A percentile compares a stretch with the other conserved stretches of the same genome.
These are phyloP conservation scores for Amphibalanus amphitrite DNA, from an alignment of 1,140 invertebrate genomes.

Conservation along the genomic window DNA sequence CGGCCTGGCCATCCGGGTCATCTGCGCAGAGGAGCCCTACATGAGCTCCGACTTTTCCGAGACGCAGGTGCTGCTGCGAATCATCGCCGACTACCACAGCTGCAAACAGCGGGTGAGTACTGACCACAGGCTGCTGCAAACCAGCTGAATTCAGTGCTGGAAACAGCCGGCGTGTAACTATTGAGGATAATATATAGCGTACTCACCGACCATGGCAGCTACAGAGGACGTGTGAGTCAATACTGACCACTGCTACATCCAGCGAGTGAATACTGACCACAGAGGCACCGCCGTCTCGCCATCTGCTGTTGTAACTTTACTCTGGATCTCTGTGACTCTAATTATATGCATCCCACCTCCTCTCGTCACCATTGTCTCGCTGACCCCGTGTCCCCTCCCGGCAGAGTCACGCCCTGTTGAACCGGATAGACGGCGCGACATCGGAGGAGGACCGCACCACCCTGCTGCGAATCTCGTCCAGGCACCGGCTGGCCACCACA, in stretches of 20 bases:
- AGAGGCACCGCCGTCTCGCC: too few relatives aligned
- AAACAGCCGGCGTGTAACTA: too few relatives aligned
- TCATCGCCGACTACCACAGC: conserved; percentile 79
- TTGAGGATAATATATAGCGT: too few relatives aligned
- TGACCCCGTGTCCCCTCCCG: not conserved
- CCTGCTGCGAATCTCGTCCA: conserved; percentile 55
- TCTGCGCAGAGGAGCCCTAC: conserved; percentile 92
- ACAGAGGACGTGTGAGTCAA: conserved; percentile 2
- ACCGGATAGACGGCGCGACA: conserved; percentile 65
- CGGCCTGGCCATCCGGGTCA: conserved; percentile 39
- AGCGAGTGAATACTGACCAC: too few relatives aligned
- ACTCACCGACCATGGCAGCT: not conserved
- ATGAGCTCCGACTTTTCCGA: conserved; percentile 89
- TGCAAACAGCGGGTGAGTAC: conserved; percentile 65
- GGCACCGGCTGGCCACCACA: conserved; percentile 58
- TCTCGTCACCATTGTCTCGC: not conserved
- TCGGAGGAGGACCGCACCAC: conserved; percentile 49
- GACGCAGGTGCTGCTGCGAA: conserved; percentile 75
- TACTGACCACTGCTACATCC: not conserved
- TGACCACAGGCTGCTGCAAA: too few relatives aligned
- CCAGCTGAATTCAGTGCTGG: too few relatives aligned
- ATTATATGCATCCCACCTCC: too few relatives aligned
- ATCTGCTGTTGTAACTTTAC: too few relatives aligned
- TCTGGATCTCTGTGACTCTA: too few relatives aligned
- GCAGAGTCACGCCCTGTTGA: conserved; percentile 71